Conservation (phyloP, 2,113 vertebrate genomes). For the Raphicerus campestris region DNA sequence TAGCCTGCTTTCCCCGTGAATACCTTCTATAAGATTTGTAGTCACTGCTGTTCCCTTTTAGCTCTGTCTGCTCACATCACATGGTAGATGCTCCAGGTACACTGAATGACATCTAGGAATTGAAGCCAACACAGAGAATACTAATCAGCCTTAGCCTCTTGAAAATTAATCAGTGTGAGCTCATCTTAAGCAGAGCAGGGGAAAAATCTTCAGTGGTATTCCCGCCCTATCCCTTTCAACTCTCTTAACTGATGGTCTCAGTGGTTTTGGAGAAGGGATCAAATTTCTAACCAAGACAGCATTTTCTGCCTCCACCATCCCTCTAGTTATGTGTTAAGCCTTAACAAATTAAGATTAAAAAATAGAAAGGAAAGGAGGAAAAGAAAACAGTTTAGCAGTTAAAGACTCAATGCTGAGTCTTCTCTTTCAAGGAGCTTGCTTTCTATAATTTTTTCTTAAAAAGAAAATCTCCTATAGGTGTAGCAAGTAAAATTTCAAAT, state of each 20-base stretch:
- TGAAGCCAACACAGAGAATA: conserved; percentile 22
- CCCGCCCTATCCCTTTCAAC: not conserved
- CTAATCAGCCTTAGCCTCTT: conserved; percentile 18
- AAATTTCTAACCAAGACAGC: not conserved
- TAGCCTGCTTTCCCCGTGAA: not conserved
- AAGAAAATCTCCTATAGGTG: not conserved
- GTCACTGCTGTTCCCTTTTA: not conserved
- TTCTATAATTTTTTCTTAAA: not conserved
- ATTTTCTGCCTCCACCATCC: not conserved
- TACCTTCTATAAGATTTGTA: not conserved
- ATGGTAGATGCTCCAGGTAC: not conserved
- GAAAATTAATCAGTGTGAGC: not conserved
- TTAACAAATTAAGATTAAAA: not conserved
- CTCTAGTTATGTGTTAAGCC: not conserved
- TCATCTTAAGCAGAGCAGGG: not conserved
- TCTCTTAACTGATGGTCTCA: not conserved
- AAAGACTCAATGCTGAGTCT: not conserved
- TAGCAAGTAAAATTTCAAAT: not conserved
- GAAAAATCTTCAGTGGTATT: not conserved
- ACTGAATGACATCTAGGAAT: not conserved
- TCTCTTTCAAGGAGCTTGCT: not conserved
- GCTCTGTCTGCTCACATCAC: not conserved
- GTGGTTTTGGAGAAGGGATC: not conserved
- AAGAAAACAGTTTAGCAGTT: not conserved
- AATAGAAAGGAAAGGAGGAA: not conserved